These are phyloP conservation scores for Melanostoma mellinum DNA, from an alignment of 2,888 invertebrate species.

Conservation along the genomic window DNA sequence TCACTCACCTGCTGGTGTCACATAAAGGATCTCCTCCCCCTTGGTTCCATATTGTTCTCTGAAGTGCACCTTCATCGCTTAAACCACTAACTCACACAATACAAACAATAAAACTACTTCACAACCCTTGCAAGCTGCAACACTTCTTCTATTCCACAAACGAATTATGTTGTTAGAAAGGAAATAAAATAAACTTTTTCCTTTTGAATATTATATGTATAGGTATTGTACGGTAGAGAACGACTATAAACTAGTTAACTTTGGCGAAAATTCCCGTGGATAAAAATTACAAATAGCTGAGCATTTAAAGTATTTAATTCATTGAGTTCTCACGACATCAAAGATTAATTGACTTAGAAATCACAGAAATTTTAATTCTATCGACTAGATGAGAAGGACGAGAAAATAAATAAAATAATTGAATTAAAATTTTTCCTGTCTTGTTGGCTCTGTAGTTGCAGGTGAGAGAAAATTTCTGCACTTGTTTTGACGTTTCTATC, in stretches of 20 bases:
- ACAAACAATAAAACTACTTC: conserved; percentile 38
- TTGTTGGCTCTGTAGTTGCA: conserved; percentile 44
- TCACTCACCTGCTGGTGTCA: conserved; percentile 81
- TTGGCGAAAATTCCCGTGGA: conserved; percentile 1
- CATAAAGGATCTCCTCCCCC: conserved; percentile 82
- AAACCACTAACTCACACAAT: conserved; percentile 40
- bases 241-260: not conserved
- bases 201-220: not conserved
- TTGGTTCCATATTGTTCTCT: conserved; percentile 82
- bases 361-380: conserved; percentile 63
- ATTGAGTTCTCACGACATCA: conserved; percentile 21
- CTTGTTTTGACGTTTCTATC: conserved; percentile 73
- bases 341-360: conserved; percentile 54
- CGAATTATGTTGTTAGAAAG: conserved; percentile 20
- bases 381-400: conserved; percentile 42
- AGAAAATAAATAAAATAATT: conserved; percentile 15
- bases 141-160: conserved; percentile 23
- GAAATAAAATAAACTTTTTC: conserved; percentile 23
- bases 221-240: not conserved
- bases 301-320: conserved; percentile 20
- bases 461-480: conserved; percentile 59
- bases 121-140: conserved; percentile 53
- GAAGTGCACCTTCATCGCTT: conserved; percentile 81
- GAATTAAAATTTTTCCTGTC: conserved; percentile 20
- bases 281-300: conserved; percentile 16